Evolutionary conservation across 1,140 invertebrate species (phyloP).

Genomic region (Caerostris extrusa): DNA sequence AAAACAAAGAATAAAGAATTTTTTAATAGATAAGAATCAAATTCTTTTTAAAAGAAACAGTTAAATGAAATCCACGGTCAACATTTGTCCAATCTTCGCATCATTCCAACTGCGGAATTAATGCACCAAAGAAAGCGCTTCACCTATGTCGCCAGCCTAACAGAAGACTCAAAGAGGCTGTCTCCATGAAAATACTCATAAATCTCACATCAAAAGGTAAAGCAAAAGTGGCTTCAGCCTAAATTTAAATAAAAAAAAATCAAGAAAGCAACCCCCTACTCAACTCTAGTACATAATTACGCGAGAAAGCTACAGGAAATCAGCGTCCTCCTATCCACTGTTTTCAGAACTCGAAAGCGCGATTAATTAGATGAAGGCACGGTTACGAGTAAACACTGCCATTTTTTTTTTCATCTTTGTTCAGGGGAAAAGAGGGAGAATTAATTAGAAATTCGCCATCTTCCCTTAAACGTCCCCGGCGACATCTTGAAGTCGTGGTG

Average conservation of each 20-base stretch:
- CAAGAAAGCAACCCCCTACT: not conserved
- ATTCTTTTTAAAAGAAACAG: not conserved
- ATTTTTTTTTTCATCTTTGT: not conserved
- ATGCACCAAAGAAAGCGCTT: not conserved
- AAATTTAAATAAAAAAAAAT: slow-evolving; percentile 5
- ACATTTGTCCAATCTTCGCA: not conserved
- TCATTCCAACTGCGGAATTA: not conserved
- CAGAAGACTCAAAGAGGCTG: not conserved
- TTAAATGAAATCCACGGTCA: not conserved
- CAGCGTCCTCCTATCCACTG: not conserved
- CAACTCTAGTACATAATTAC: slow-evolving; percentile 12
- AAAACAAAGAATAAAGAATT: too few species aligned
- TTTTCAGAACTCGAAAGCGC: not conserved
- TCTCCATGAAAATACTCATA: not conserved
- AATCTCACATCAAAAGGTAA: slow-evolving; percentile 32
- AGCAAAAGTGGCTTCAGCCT: not conserved
- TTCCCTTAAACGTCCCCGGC: not conserved
- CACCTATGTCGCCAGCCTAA: not conserved
- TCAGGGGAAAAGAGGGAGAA: not conserved
- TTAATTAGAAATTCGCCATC: slow-evolving; percentile 30
- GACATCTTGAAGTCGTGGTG: not conserved
- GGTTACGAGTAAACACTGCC: slow-evolving; percentile 7
- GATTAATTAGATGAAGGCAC: slow-evolving; percentile 28
- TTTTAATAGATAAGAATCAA: not conserved
- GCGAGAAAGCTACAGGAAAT: not conserved